Conservation (phyloP, 2,113 vertebrate species). For the Mesitornis unicolor region DNA sequence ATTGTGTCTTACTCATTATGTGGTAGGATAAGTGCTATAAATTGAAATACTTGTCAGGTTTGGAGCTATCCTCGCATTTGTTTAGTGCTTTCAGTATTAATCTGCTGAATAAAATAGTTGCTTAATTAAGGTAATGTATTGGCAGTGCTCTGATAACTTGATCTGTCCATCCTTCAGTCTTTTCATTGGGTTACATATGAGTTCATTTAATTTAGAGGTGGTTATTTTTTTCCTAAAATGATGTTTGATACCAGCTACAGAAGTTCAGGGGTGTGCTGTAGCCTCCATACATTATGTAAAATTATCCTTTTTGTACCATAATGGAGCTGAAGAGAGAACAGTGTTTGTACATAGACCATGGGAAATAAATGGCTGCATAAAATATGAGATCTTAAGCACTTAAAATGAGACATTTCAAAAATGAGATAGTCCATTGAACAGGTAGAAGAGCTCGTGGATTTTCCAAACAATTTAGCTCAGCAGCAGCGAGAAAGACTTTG, state of each 20-base stretch:
- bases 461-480: background rate
- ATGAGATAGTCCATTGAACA: background rate
- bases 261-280: background rate
- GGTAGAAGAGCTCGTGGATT: background rate
- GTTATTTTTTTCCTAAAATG: background rate
- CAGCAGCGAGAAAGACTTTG: background rate
- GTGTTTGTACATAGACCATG: background rate
- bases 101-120: background rate
- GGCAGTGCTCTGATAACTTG: background rate
- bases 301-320: background rate
- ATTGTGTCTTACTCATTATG: background rate
- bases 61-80: background rate
- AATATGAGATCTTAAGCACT: background rate
- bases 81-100: background rate
- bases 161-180: background rate
- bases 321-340: background rate
- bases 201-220: background rate
- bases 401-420: background rate
- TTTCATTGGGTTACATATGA: background rate
- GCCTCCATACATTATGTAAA: background rate
- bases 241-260: background rate
- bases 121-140: background rate
- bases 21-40: background rate
- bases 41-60: background rate
- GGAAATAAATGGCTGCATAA: background rate